Conservation (phyloP, 2,113 vertebrate species). For the Hiodon tergisus region DNA sequence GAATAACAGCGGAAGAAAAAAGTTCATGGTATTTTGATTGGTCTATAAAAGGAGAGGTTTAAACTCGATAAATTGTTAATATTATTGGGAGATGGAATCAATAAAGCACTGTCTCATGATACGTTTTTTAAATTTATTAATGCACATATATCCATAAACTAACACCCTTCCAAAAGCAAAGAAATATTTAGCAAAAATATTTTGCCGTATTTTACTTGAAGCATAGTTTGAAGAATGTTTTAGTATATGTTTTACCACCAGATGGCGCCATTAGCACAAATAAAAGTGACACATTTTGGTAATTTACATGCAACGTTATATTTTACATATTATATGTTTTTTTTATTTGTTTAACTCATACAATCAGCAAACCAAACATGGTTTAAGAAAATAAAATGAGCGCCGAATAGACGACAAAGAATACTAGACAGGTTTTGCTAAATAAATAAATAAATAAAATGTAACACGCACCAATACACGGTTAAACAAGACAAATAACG, state of each 20-base stretch:
- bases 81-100: background rate
- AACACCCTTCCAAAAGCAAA: background rate
- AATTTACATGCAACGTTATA: background rate
- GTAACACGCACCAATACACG: too few relatives aligned
- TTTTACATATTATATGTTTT: background rate
- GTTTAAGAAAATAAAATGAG: too few relatives aligned
- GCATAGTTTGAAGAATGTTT: too few relatives aligned
- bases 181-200: background rate
- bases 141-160: background rate
- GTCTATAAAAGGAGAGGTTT: background rate
- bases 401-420: too few relatives aligned
- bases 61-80: background rate
- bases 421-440: too few relatives aligned
- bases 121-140: background rate
- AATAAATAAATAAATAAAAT: too few relatives aligned
- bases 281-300: too few relatives aligned
- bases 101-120: background rate
- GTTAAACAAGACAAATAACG: too few relatives aligned
- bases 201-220: too few relatives aligned
- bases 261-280: background rate
- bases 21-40: background rate
- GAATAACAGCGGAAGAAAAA: slow-evolving; percentile 11
- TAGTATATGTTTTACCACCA: background rate
- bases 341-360: too few relatives aligned
- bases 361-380: too few relatives aligned